Evolutionary conservation across 2,113 vertebrate genomes (phyloP), one percentile per base, ranked within the genome.

Genomic region (Ammodytes dubius): DNA sequence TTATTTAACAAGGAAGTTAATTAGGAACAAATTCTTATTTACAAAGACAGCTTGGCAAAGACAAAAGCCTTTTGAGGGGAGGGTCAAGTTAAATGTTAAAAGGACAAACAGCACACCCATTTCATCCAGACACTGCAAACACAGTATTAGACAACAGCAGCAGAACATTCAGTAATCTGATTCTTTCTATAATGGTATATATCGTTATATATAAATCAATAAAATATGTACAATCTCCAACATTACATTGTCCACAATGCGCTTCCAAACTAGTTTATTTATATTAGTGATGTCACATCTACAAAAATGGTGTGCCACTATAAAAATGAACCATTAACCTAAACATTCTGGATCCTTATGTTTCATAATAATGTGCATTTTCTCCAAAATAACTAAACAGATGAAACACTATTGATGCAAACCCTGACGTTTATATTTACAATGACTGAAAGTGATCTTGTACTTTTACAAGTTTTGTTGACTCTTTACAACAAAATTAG

Each of bases 331-430:
- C 8, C 9, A 9, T 39, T 15, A 14, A 70, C 3, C 2, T 27
- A 52, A 74, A 69, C 1, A 12, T 13, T 56, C 0, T 35, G 14
- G 0, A n/a, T 68, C 13, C 35, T 3, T 3, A 1, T n/a, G 17
- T 75, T 43, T 0, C 2, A 57, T 69, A 19, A 37, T n/a, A 40
- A 49, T 49, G 7, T 19, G 14, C 7, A 60, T 11, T 0, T 60
- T 43, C 9, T 56, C 13, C 43, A 47, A 56, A 64, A 72, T 7
- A 56, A 64, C 13, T 70, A 59, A 70, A 70, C n/a, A 59, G 8
- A 70, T 49, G 11, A 14, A 52, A 46, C 45, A 56, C 27, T 2
- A 45, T 15, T n/a, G 10, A 42, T n/a, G 6, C n/a, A 72, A 71
- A 60, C 12, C 4, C 6, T 42, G 3, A 14, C 46, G 7, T 47